Evolutionary conservation across 1,140 invertebrate species (phyloP), one percentile per base, ranked within the genome.

Genomic region (Homarus americanus): DNA sequence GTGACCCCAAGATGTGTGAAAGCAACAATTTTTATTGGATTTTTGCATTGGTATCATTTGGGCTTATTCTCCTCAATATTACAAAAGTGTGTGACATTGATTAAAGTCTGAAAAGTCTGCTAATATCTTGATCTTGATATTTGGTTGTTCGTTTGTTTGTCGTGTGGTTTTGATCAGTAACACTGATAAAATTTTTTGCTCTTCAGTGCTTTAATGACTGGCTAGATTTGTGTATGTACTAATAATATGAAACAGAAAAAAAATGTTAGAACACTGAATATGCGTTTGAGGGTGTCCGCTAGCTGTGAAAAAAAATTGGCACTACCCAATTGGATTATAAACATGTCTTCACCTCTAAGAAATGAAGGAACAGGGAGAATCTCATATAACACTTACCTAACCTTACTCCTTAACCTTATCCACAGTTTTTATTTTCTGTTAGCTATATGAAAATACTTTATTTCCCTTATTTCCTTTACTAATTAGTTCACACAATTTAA

Each of bases 321-420:
- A 84, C 53, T 75, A 75, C 86, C 63, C 36, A 78, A 79, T 66
- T 79, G 49, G 53, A 78, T 12, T 72, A 41, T 73, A 84, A n/a
- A 72, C 69, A 84, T 44, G 20, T 83, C 32, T 75, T 82, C 53
- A 83, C 73, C 49, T 49, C 72, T 63, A 76, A 83, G 82, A 90
- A 90, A 90, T 90, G 88, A 90, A 90, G 88, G 88, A 90, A 90
- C 88, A 90, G 88, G 88, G 88, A 90, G 88, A 90, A 90, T 90
- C 88, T 90, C 79, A 76, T 90, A 75, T 53, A 84, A 83, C 73
- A 90, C 82, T 83, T 83, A 76, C 88, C 88, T 84, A 24, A 83
- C 73, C 88, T 69, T 75, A 32, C 40, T 76, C 80, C 80, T 82
- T 76, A 66, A 32, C 72, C 72, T 40, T 75, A 32, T 40, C 41